These are phyloP conservation scores for Tragopan temminckii DNA, from an alignment of 2,797 vertebrate genomes.

Conservation along the genomic window DNA sequence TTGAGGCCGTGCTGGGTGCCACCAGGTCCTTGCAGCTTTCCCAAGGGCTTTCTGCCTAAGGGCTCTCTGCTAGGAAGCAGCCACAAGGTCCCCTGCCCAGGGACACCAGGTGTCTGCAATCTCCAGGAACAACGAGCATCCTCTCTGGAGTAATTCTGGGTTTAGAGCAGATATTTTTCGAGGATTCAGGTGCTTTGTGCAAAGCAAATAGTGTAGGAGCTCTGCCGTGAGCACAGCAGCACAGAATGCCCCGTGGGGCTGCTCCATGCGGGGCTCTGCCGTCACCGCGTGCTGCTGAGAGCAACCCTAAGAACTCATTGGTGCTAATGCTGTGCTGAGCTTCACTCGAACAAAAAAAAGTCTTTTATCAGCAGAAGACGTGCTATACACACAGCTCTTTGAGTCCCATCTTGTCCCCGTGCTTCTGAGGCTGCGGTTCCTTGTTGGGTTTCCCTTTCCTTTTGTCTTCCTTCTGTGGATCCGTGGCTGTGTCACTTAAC, in stretches of 20 bases:
- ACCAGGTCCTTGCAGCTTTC: neutral
- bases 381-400: neutral
- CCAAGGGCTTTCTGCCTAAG: fast-evolving
- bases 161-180: conserved; percentile 12
- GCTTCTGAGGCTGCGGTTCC: neutral
- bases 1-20: neutral
- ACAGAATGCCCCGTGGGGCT: neutral
- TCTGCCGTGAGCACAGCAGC: neutral
- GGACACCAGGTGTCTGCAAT: fast-evolving
- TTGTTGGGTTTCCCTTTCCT: neutral
- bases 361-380: neutral
- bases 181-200: conserved; percentile 5
- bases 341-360: neutral
- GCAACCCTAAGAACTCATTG: too few species aligned
- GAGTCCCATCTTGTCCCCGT: neutral
- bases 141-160: neutral
- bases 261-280: neutral
- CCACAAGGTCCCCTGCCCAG: fast-evolving
- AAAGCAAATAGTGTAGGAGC: neutral
- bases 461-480: neutral
- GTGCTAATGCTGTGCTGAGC: neutral
- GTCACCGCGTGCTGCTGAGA: too few species aligned
- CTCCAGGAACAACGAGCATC: neutral
- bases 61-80: neutral
- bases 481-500: neutral